Conservation (phyloP, 2,113 vertebrate genomes). For the Marmota flaviventris region DNA sequence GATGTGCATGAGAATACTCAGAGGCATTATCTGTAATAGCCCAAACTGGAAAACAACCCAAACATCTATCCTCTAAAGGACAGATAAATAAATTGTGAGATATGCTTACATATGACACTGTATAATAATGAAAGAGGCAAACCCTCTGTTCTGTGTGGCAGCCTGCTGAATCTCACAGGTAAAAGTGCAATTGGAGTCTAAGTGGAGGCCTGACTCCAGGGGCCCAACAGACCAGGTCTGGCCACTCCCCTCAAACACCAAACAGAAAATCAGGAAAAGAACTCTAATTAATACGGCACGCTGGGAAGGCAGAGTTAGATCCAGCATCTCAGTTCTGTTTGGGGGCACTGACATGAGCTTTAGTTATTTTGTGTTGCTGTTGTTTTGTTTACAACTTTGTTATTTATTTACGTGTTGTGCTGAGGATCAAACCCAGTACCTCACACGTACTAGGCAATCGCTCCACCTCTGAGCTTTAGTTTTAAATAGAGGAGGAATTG, state of each 20-base stretch:
- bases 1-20: too few species aligned
- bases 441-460: too few species aligned
- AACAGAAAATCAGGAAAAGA: neutral
- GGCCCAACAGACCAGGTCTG: neutral
- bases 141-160: neutral
- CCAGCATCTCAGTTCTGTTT: neutral
- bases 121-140: neutral
- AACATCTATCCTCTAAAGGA: neutral
- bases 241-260: neutral
- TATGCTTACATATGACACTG: neutral
- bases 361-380: neutral
- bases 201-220: neutral
- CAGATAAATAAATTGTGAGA: neutral
- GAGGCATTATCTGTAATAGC: neutral
- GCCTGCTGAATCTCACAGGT: neutral
- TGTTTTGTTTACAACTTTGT: too few species aligned
- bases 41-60: neutral
- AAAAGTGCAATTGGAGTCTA: neutral
- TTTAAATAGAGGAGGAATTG: neutral
- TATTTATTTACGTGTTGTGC: too few species aligned
- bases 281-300: neutral
- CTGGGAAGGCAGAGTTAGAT: neutral
- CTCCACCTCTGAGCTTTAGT: neutral
- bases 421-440: too few species aligned
- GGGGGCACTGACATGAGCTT: neutral